These are phyloP conservation scores for Megaptera novaeangliae DNA, from an alignment of 2,113 vertebrate species.

Conservation along the genomic window DNA sequence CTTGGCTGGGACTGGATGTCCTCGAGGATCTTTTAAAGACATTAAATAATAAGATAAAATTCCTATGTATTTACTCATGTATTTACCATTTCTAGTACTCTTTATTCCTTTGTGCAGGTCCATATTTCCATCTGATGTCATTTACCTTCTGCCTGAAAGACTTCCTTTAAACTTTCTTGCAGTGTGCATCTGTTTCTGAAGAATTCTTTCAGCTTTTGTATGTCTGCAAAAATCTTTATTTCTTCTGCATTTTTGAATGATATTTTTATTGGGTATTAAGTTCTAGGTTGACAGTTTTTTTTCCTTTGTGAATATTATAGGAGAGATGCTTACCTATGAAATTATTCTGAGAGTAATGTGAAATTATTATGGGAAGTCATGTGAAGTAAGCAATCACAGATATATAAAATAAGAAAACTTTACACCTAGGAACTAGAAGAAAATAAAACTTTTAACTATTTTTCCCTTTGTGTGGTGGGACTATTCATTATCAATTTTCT, in stretches of 20 bases:
- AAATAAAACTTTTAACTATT: not conserved
- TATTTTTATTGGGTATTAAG: not conserved
- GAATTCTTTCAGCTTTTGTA: not conserved
- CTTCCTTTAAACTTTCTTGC: not conserved
- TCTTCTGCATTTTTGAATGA: not conserved
- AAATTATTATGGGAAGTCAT: not conserved
- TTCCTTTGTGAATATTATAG: not conserved
- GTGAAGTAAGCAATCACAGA: not conserved
- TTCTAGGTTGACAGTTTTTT: not conserved
- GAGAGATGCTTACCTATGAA: not conserved
- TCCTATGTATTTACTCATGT: not conserved
- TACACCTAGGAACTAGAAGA: not conserved
- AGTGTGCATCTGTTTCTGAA: not conserved
- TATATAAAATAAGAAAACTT: not conserved
- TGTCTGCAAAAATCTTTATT: not conserved
- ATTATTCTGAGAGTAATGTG: not conserved
- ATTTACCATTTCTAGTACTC: not conserved
- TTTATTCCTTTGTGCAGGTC: not conserved
- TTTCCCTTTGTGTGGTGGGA: not conserved
- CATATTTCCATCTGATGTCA: not conserved
- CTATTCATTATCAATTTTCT: not conserved
- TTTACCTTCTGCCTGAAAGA: not conserved
- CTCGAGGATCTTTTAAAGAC: not conserved
- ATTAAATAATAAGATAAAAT: not conserved
- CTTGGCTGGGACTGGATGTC: not conserved